Percentiles rank a stretch among this genome's conserved stretches.
Conservation (phyloP, 2,797 vertebrate genomes). For the Trematomus bernacchii region DNA sequence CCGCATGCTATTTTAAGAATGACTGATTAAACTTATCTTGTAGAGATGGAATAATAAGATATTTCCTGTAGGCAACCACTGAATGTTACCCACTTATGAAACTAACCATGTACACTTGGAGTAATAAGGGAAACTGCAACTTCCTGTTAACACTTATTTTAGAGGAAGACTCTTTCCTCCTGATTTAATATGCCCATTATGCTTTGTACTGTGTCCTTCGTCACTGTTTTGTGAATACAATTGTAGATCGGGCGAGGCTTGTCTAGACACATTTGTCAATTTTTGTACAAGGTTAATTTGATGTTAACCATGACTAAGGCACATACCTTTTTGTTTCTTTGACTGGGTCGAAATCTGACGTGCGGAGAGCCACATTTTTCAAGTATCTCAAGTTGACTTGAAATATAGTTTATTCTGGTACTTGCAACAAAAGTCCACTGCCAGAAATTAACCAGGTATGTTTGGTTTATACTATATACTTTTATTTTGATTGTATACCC, state of each 20-base stretch:
- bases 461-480: not conserved
- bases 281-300: not conserved
- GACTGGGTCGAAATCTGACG: too few relatives aligned
- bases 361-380: too few relatives aligned
- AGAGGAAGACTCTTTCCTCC: not conserved
- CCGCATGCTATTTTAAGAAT: not conserved
- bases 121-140: slow-evolving; percentile 4
- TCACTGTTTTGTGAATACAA: not conserved
- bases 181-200: not conserved
- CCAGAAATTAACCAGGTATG: not conserved
- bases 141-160: not conserved
- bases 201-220: not conserved
- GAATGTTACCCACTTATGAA: slow-evolving; percentile 24
- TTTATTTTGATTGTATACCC: not conserved
- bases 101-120: slow-evolving; percentile 13
- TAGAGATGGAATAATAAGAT: not conserved
- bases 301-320: too few relatives aligned
- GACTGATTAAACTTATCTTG: slow-evolving; percentile 3
- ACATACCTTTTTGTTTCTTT: too few relatives aligned
- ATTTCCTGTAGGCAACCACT: slow-evolving; percentile 14
- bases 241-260: not conserved
- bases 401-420: too few relatives aligned
- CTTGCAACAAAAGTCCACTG: not conserved
- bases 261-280: not conserved
- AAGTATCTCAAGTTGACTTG: too few relatives aligned